Evolutionary conservation across 2,797 vertebrate genomes (phyloP), one percentile per base, ranked within the genome.

Genomic region (Anguilla obscura): DNA sequence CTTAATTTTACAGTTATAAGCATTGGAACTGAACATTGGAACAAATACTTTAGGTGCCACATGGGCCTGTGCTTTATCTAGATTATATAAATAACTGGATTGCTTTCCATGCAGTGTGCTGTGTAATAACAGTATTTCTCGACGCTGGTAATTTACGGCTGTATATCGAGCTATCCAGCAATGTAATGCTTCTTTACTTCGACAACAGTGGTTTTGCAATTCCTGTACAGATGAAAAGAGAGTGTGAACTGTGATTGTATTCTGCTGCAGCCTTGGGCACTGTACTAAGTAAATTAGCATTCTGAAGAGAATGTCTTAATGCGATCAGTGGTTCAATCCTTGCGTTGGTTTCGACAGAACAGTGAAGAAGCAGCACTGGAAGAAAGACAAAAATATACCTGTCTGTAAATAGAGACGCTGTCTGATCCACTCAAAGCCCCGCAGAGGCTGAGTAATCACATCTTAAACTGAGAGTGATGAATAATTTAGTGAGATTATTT

Each of bases 401-500:
- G 74, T 40, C 74, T 79, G 74, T 45, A 36, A 79, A 45, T 79
- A 79, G 30, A 79, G 74, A 4, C 36, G 40, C 56, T 83, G 40
- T 18, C 16, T 52, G n/a, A 52, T 83, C 7, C 18, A 50, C 36
- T 50, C 80, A 83, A 83, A 52, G 69, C 80, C 45, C 80, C 80
- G 45, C 21, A n/a, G 48, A 50, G 80, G 48, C 48, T 27, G 45
- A 24, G 21, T n/a, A 50, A 52, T 83, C 48, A 52, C 45, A 83
- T 83, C 7, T 50, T 30, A 83, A 83, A 52, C 30, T 18, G 2
- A 74, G 30, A 48, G 36, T 48, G 76, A 50, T 83, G 7, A 83
- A 83, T 83, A 83, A 83, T 83, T 83, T 83, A 83, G 48, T 52
- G 21, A 52, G 21, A 52, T 52, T 83, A 83, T 83, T 83, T 50